Base-by-base conservation (phyloP, 2,113 vertebrate species). In the Saguinus midas region DNA sequence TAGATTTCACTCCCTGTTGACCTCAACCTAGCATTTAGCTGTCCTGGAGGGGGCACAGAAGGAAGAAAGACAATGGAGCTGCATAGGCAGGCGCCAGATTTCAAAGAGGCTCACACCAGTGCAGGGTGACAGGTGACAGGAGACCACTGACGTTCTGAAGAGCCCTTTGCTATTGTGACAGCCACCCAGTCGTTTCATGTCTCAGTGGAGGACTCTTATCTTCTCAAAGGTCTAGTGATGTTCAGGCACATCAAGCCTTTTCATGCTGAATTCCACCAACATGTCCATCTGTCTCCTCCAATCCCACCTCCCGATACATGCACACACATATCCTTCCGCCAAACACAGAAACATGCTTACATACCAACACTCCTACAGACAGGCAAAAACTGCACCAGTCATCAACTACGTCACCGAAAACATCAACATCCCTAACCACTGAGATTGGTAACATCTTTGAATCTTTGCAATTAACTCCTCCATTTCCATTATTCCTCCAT, bases 231-330 rank as follows among this genome's bases (percentile, higher is more conserved):
- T 43, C 35, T 7, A 16, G 75, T 4, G 21, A 57, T 5, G 61
- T 9, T 23, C 78, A 55, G 27, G 43, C 21, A 32, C 17, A n/a
- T 55, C 12, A 5, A 18, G 64, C 0, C 66, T 78, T 87, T 70
- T 68, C 8, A 25, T 32, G n/a, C 57, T 27, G 43, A 48, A 21
- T 13, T 32, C 27, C 20, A 21, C 32, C 52, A 40, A 37, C 48
- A 13, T 27, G 8, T 80, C 35, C 58, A 73, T 23, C 16, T 6
- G 20, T 7, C 21, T 17, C 40, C 48, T 50, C 12, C 18, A 55
- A 6, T 9, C 55, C 12, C 12, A 0, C 6, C 16, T 9, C 29
- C 43, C 4, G 0, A 64, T 27, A 64, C 61, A 64, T 12, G 1
- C 21, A 6, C 20, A 5, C 6, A 37, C 7, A 25, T 29, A 2